phyloP scores from a whole-genome alignment of 2,797 vertebrate genomes.

The Gephyroberyx darwinii region DNA sequence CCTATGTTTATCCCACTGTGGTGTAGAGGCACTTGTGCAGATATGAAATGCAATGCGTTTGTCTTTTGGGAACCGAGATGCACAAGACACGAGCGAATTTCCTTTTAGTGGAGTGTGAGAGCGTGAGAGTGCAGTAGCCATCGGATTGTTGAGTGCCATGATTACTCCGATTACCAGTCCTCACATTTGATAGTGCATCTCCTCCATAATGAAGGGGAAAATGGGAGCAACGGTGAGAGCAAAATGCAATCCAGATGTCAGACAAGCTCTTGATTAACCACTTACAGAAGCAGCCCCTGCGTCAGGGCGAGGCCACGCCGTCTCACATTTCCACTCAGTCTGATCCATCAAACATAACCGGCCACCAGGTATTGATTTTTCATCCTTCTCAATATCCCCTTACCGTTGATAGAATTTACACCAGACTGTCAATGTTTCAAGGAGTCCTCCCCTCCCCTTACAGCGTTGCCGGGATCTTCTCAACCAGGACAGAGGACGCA shows the following conservation, averaged over 20 bases:
- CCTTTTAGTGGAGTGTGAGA: slow-evolving; percentile 47
- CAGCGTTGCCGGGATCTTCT: slow-evolving; percentile 45
- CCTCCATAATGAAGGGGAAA: slow-evolving; percentile 48
- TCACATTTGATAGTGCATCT: slow-evolving; percentile 66
- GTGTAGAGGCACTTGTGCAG: slow-evolving; percentile 24
- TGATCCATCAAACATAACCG: slow-evolving; percentile 85
- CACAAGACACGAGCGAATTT: slow-evolving; percentile 44
- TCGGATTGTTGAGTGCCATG: slow-evolving; percentile 54
- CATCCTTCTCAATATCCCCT: slow-evolving; percentile 78
- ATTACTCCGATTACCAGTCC: slow-evolving; percentile 62
- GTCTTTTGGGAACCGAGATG: slow-evolving; percentile 53
- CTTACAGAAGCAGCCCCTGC: slow-evolving; percentile 67
- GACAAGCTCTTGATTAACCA: slow-evolving; percentile 76
- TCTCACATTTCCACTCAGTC: slow-evolving; percentile 83
- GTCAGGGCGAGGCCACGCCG: slow-evolving; percentile 43
- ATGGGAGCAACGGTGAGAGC: slow-evolving; percentile 67
- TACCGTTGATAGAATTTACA: slow-evolving; percentile 77
- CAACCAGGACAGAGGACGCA: slow-evolving; percentile 47
- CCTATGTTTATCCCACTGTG: background rate
- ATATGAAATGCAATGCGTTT: slow-evolving; percentile 44
- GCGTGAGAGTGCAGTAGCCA: slow-evolving; percentile 34
- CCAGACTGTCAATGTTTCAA: slow-evolving; percentile 73
- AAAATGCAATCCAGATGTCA: slow-evolving; percentile 78
- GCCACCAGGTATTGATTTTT: slow-evolving; percentile 77
- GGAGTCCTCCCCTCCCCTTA: slow-evolving; percentile 56